Conservation (phyloP, 1,140 invertebrate species). For the Metaphire vulgaris region DNA sequence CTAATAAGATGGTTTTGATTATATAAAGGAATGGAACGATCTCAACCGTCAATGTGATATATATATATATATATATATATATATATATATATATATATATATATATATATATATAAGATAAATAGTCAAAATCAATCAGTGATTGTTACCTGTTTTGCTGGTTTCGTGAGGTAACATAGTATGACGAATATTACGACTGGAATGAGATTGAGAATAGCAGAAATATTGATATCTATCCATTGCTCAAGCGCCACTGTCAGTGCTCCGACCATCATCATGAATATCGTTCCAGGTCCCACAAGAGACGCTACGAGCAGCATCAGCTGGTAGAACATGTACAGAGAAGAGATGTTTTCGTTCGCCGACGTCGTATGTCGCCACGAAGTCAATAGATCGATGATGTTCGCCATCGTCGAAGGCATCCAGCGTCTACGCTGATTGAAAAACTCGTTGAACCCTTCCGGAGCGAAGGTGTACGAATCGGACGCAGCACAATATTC, state of each 20-base stretch:
- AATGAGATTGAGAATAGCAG: constrained; percentile 48
- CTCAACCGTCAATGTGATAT: too few species aligned
- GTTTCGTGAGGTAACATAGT: constrained; percentile 52
- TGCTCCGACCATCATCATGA: constrained; percentile 61
- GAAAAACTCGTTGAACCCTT: constrained; percentile 61
- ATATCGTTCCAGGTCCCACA: constrained; percentile 60
- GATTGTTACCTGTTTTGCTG: constrained; percentile 56
- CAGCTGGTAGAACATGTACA: constrained; percentile 48
- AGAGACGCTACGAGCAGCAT: constrained; percentile 55
- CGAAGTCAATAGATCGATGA: constrained; percentile 58
- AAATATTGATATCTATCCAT: constrained; percentile 39
- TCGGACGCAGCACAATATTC: constrained; percentile 63
- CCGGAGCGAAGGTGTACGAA: constrained; percentile 61
- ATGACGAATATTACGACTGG: constrained; percentile 56
- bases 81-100: too few species aligned
- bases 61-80: too few species aligned
- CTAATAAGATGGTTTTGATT: too few species aligned
- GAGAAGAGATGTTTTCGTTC: constrained; percentile 57
- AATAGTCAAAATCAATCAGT: too few species aligned
- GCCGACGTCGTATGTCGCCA: constrained; percentile 53
- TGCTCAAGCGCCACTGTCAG: constrained; percentile 59
- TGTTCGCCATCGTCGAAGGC: constrained; percentile 63
- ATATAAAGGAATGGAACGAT: too few species aligned
- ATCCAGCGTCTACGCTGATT: constrained; percentile 62
- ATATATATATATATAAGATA: too few species aligned